Evolutionary conservation across 2,888 invertebrate species (phyloP).

Genomic region (Spodoptera littoralis): DNA sequence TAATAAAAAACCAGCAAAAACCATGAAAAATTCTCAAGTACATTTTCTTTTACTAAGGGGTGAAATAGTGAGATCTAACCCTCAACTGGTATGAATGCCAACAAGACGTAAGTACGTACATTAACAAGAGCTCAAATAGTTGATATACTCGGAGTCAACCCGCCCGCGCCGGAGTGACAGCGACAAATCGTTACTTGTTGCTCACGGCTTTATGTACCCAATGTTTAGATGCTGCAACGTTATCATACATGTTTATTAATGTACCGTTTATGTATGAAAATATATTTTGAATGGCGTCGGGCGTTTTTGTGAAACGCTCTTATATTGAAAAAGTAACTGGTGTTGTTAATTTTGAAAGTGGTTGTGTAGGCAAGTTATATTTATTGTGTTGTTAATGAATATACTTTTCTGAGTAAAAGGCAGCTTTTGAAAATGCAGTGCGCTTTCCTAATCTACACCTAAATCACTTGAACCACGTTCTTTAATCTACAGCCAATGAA

Average conservation of each 20-base stretch:
- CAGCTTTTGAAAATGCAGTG: no score
- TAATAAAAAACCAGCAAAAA: no score
- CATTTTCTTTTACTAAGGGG: not conserved
- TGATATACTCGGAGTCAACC: slow-evolving; percentile 59
- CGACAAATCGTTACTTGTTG: slow-evolving; percentile 81
- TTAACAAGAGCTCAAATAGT: slow-evolving; percentile 61
- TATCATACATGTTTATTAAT: slow-evolving; percentile 59
- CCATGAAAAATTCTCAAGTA: not conserved
- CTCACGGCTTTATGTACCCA: slow-evolving; percentile 55
- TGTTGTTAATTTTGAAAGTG: no score
- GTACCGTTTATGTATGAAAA: slow-evolving; percentile 30
- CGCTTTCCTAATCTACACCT: no score
- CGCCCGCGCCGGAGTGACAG: slow-evolving; percentile 67
- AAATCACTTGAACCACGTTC: no score
- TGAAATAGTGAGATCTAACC: slow-evolving; percentile 10
- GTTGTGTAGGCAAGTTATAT: no score
- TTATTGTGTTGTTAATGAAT: no score
- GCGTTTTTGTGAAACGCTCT: no score
- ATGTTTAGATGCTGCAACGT: slow-evolving; percentile 51
- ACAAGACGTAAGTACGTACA: slow-evolving; percentile 56
- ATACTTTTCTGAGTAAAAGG: no score
- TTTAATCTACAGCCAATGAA: no score
- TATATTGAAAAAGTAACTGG: no score
- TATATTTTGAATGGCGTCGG: slow-evolving; percentile 4
- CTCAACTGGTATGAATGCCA: slow-evolving; percentile 42